Evolutionary conservation across 2,113 vertebrate genomes (phyloP).

Genomic region (Scomber colias): DNA sequence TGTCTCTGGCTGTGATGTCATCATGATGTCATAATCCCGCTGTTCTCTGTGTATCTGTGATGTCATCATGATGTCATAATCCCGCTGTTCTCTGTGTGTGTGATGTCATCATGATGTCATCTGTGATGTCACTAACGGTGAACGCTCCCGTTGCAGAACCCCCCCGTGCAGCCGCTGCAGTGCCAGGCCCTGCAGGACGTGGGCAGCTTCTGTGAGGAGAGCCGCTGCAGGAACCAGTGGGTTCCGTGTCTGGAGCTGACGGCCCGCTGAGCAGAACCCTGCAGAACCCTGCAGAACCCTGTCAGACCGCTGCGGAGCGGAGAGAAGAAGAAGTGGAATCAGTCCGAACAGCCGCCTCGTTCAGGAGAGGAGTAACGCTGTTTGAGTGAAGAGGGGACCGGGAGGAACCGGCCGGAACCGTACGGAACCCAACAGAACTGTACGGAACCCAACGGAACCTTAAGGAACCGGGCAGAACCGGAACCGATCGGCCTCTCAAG

Average conservation of each 20-base stretch:
- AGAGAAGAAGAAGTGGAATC: slow-evolving; percentile 42
- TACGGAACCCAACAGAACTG: no score
- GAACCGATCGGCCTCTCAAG: not conserved
- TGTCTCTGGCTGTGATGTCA: not conserved
- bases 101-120: not conserved
- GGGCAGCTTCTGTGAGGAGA: slow-evolving; percentile 91
- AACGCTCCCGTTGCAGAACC: slow-evolving; percentile 79
- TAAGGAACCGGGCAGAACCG: not conserved
- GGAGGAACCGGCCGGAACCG: no score
- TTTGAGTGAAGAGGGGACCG: slow-evolving; percentile 30
- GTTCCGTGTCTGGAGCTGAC: slow-evolving; percentile 89
- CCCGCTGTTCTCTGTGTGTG: not conserved
- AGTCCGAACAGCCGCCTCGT: slow-evolving; percentile 56
- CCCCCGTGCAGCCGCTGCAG: slow-evolving; percentile 89
- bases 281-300: not conserved
- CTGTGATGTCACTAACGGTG: not conserved
- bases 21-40: not conserved
- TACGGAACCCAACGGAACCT: no score
- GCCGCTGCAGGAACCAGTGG: slow-evolving; percentile 92
- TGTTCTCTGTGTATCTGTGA: not conserved
- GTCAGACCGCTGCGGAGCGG: slow-evolving; percentile 47
- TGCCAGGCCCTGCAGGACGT: slow-evolving; percentile 88
- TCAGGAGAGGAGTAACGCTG: slow-evolving; percentile 28
- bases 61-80: not conserved
- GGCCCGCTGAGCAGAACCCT: slow-evolving; percentile 84